phyloP scores from a whole-genome alignment of 2,113 vertebrate genomes.

The Serinus canaria region DNA sequence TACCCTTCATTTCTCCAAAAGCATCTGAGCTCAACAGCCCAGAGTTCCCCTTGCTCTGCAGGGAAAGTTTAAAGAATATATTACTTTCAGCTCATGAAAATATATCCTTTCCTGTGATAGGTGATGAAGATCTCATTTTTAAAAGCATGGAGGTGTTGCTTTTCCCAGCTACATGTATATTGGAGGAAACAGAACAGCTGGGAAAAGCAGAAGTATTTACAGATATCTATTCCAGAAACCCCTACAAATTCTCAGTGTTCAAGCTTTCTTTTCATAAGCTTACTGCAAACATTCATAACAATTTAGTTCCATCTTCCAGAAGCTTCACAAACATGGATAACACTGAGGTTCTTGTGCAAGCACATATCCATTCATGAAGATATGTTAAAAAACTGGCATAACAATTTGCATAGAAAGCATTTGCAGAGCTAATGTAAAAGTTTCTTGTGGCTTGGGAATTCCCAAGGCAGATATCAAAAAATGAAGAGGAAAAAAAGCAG shows the following conservation, averaged over 20 bases:
- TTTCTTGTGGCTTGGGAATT: constrained; percentile 59
- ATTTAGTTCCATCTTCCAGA: constrained; percentile 7
- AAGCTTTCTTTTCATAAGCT: constrained; percentile 3
- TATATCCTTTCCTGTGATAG: neutral
- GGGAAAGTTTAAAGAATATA: neutral
- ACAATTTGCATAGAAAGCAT: constrained; percentile 30
- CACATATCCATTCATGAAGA: constrained; percentile 43
- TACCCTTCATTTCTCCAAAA: neutral
- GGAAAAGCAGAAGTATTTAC: neutral
- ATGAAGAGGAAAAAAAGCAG: neutral
- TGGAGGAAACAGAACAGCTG: neutral
- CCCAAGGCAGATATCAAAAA: constrained; percentile 39
- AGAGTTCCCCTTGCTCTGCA: neutral
- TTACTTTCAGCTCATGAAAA: neutral
- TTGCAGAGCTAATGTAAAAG: constrained; percentile 36
- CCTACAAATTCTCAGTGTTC: neutral
- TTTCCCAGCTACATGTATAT: neutral
- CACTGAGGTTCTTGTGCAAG: constrained; percentile 32
- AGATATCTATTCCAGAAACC: neutral
- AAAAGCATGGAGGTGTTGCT: neutral
- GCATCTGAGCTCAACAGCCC: neutral
- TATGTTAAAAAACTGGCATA: constrained; percentile 26
- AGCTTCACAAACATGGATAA: constrained; percentile 15
- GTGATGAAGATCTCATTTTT: neutral
- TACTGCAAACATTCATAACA: constrained; percentile 11